phyloP scores from a whole-genome alignment of 2,797 vertebrate species.

The Falco columbarius region DNA sequence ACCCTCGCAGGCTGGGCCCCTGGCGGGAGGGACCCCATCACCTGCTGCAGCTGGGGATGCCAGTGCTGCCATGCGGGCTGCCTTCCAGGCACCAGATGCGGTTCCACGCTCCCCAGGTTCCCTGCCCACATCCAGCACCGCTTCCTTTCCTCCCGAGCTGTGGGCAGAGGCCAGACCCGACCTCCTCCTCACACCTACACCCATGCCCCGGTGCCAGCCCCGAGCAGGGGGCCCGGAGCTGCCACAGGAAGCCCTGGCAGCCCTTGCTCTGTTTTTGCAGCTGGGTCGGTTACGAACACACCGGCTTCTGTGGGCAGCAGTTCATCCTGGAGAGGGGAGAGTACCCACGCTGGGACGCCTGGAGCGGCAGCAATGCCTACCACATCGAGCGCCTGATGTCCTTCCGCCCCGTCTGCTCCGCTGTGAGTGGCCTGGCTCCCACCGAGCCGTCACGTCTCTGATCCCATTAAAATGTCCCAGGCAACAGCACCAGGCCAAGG shows the following conservation, averaged over 20 bases:
- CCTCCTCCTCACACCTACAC: background rate
- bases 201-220: background rate
- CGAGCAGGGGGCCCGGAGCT: background rate
- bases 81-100: background rate
- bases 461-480: background rate
- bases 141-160: background rate
- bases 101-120: background rate
- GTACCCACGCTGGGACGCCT: slow-evolving; percentile 95
- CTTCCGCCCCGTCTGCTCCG: slow-evolving; percentile 95
- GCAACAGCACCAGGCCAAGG: background rate
- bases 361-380: slow-evolving; percentile 98
- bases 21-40: background rate
- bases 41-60: rapidly evolving
- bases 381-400: slow-evolving; percentile 96
- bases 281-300: slow-evolving; percentile 95
- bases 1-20: background rate
- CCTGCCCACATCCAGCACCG: background rate
- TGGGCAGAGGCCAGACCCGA: background rate
- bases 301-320: slow-evolving; percentile 95
- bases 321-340: slow-evolving; percentile 97
- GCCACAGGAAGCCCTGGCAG: slow-evolving; percentile 17
- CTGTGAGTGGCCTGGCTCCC: slow-evolving; percentile 79
- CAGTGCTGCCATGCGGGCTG: rapidly evolving
- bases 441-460: rapidly evolving
- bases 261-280: slow-evolving; percentile 73